Percentiles rank a stretch among this genome's conserved stretches.
phyloP scores from a whole-genome alignment of 2,888 invertebrate genomes.

The Koerneria pararmatus region DNA sequence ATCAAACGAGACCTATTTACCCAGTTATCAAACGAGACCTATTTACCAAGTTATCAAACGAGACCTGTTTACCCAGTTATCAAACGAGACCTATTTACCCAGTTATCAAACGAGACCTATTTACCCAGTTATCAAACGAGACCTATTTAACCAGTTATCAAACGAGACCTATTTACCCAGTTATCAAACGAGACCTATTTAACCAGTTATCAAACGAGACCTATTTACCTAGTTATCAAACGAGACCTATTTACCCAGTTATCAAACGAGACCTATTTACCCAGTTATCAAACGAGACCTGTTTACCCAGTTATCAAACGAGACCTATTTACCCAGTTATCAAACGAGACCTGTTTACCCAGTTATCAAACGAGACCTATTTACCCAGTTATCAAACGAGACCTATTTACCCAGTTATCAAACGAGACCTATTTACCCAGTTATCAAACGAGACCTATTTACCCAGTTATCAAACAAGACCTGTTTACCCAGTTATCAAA shows the following conservation, averaged over 20 bases:
- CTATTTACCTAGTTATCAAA: neutral
- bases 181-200: slow-evolving; percentile 12
- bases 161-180: slow-evolving; percentile 9
- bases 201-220: slow-evolving; percentile 13
- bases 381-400: slow-evolving; percentile 1
- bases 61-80: neutral
- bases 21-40: slow-evolving; percentile 8
- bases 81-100: too few species aligned
- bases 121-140: slow-evolving; percentile 1
- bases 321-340: neutral
- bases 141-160: too few species aligned
- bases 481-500: neutral
- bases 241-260: too few species aligned
- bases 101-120: slow-evolving; percentile 14
- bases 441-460: slow-evolving; percentile 12
- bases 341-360: too few species aligned
- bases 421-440: slow-evolving; percentile 9
- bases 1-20: slow-evolving; percentile 13
- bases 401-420: too few species aligned
- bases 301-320: slow-evolving; percentile 19
- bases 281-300: slow-evolving; percentile 8
- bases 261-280: slow-evolving; percentile 13
- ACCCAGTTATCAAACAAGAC: slow-evolving; percentile 13
- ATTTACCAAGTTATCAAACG: slow-evolving; percentile 19
- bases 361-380: slow-evolving; percentile 14